A percentile compares a stretch with the other conserved stretches of the same genome.
phyloP scores from a whole-genome alignment of 2,797 vertebrate species.

The Petrocephalus sullivani region DNA sequence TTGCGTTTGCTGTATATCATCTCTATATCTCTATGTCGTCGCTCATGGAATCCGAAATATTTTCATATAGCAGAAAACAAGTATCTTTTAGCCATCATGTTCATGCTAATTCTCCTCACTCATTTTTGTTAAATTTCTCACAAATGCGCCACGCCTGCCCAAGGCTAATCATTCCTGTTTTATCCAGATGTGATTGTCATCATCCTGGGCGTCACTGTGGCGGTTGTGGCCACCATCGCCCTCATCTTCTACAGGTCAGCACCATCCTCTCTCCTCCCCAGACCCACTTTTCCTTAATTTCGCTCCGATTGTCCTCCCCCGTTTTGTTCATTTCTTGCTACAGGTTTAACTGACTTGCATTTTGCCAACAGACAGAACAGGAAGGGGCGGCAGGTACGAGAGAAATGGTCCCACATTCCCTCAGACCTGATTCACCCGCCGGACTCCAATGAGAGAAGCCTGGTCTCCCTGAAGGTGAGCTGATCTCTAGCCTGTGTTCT shows the following conservation, averaged over 20 bases:
- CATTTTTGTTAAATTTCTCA: no score
- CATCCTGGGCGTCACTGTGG: conserved; percentile 69
- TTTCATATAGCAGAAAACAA: no score
- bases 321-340: neutral
- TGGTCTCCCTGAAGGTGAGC: conserved; percentile 80
- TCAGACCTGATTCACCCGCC: conserved; percentile 74
- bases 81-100: no score
- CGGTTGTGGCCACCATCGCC: conserved; percentile 75
- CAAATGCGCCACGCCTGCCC: no score
- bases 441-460: conserved; percentile 71
- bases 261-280: neutral
- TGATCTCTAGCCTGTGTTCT: neutral
- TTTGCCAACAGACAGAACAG: conserved; percentile 74
- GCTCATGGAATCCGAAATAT: no score
- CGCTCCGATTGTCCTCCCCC: neutral
- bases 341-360: neutral
- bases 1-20: neutral
- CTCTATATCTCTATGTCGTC: no score
- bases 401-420: conserved; percentile 88
- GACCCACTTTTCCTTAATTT: neutral
- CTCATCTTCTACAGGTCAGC: conserved; percentile 84
- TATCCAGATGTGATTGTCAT: conserved; percentile 70
- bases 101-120: no score
- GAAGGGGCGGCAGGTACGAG: conserved; percentile 69
- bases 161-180: neutral